phyloP scores from a whole-genome alignment of 2,888 invertebrate genomes.

The Agrypnus murinus region DNA sequence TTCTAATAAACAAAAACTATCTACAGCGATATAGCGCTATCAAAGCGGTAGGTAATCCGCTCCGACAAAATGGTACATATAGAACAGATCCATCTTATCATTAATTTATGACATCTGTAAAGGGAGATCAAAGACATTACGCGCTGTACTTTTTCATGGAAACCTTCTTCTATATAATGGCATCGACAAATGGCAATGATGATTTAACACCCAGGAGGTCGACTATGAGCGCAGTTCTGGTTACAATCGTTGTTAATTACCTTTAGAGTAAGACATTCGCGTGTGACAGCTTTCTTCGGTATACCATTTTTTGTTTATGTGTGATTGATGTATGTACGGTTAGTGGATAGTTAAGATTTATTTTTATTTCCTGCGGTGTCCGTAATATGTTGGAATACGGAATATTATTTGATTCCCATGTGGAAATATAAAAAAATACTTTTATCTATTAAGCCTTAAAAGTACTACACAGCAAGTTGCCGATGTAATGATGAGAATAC shows the following conservation, averaged over 20 bases:
- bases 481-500: no score
- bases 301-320: neutral
- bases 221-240: conserved; percentile 8
- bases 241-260: conserved; percentile 18
- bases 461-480: no score
- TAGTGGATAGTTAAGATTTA: no score
- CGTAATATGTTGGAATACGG: neutral
- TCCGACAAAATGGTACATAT: neutral
- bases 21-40: no score
- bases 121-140: conserved; percentile 13
- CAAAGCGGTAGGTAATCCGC: conserved; percentile 12
- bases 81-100: neutral
- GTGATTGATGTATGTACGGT: conserved; percentile 4
- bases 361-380: neutral
- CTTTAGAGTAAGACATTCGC: conserved; percentile 10
- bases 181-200: neutral
- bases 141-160: neutral
- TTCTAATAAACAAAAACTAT: neutral
- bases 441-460: no score
- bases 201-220: conserved; percentile 11
- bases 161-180: neutral
- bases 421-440: no score
- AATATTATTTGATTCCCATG: no score
- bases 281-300: conserved; percentile 19
- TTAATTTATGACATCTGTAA: neutral